A percentile compares a stretch with the other conserved stretches of the same genome.
These are phyloP conservation scores for Cynocephalus volans DNA, from an alignment of 2,113 vertebrate species.

Conservation along the genomic window DNA sequence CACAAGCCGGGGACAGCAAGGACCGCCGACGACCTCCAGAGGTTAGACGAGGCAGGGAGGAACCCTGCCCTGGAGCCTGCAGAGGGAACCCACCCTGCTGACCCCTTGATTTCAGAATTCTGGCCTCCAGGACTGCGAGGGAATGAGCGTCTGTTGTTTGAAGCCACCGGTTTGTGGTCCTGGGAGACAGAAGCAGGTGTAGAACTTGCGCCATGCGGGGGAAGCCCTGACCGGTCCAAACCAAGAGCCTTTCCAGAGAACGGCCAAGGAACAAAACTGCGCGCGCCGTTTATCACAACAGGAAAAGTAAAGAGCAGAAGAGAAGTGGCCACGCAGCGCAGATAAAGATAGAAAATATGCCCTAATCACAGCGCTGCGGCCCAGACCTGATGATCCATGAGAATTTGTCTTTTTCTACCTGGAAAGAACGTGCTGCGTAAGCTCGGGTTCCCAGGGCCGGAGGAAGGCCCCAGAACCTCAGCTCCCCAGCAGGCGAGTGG, in stretches of 20 bases:
- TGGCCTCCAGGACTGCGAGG: not conserved
- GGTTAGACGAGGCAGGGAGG: not conserved
- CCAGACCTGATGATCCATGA: not conserved
- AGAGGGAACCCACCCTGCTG: not conserved
- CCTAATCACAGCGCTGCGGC: not conserved
- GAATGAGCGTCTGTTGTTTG: not conserved
- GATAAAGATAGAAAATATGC: rapidly evolving
- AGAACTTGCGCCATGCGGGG: no score
- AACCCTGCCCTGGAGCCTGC: not conserved
- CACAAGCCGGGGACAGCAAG: rapidly evolving
- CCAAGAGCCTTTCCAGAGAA: rapidly evolving
- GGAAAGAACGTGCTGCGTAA: not conserved
- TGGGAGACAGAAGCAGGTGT: rapidly evolving
- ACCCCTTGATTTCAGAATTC: no score
- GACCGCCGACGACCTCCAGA: rapidly evolving
- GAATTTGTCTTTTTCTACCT: not conserved
- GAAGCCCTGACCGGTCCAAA: rapidly evolving
- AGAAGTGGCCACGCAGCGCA: rapidly evolving
- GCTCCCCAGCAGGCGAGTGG: not conserved
- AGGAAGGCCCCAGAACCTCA: not conserved
- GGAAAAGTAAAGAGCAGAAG: not conserved
- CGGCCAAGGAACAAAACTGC: rapidly evolving
- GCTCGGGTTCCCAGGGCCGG: not conserved
- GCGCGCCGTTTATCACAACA: rapidly evolving
- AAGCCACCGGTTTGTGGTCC: not conserved